Evolutionary conservation across 2,113 vertebrate species (phyloP).

Genomic region (Ursus arctos): DNA sequence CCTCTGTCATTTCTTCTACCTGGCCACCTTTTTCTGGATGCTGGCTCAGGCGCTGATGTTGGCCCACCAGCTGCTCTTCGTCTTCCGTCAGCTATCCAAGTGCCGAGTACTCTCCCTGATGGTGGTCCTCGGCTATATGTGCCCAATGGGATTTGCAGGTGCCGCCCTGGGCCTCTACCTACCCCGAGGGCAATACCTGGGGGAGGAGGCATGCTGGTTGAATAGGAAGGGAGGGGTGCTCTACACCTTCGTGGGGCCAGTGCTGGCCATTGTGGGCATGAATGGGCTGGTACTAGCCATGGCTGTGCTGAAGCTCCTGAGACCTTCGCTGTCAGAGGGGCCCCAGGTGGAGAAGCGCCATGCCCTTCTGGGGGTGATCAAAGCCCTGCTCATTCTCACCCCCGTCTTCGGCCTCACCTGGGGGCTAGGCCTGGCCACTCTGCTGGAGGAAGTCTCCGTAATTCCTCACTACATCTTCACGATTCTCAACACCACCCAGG

Average conservation of each 20-base stretch:
- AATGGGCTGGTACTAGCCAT: conserved; percentile 89
- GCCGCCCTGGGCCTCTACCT: conserved; percentile 87
- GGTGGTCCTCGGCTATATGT: conserved; percentile 89
- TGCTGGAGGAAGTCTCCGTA: conserved; percentile 49
- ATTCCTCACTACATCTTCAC: conserved; percentile 86
- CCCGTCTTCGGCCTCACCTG: conserved; percentile 92
- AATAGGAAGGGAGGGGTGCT: conserved; percentile 84
- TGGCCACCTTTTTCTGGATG: conserved; percentile 94
- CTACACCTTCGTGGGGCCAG: conserved; percentile 90
- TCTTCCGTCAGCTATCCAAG: conserved; percentile 89
- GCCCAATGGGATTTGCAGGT: conserved; percentile 88
- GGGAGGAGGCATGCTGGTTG: conserved; percentile 87
- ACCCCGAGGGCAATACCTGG: conserved; percentile 84
- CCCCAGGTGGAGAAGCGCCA: conserved; percentile 86
- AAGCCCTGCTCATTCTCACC: conserved; percentile 90
- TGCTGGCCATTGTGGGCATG: conserved; percentile 87
- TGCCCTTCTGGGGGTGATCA: conserved; percentile 85
- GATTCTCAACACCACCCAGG: conserved; percentile 91
- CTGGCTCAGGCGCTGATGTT: conserved; percentile 90
- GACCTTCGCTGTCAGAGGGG: conserved; percentile 81
- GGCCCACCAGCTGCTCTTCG: conserved; percentile 89
- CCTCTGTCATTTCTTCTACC: conserved; percentile 92
- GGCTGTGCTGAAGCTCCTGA: conserved; percentile 89
- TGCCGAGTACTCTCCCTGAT: conserved; percentile 84
- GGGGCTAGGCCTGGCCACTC: conserved; percentile 88